phyloP scores from a whole-genome alignment of 2,113 vertebrate genomes.

The Geothlypis trichas region DNA sequence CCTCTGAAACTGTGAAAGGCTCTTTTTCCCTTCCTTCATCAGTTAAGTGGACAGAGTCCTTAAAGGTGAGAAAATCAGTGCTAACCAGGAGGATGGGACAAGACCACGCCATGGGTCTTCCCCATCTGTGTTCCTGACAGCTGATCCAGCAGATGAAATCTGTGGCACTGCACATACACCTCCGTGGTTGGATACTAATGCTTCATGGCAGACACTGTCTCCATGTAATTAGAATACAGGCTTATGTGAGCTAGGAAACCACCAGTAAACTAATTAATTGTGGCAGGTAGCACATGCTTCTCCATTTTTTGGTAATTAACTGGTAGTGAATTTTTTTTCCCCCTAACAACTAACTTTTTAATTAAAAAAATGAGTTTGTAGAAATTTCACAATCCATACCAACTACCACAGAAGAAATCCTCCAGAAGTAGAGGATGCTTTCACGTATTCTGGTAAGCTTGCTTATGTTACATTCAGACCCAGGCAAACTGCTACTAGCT shows the following conservation, averaged over 20 bases:
- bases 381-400: not conserved
- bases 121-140: not conserved
- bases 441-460: not conserved
- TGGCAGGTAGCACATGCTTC: constrained; percentile 52
- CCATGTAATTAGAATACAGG: constrained; percentile 21
- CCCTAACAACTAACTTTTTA: not conserved
- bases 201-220: constrained; percentile 12
- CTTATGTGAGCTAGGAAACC: not conserved
- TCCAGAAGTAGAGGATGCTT: not conserved
- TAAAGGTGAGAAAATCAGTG: not conserved
- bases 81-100: not conserved
- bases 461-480: not conserved
- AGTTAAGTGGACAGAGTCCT: not conserved
- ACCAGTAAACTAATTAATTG: constrained; percentile 28
- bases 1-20: not conserved
- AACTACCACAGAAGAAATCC: not conserved
- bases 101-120: not conserved
- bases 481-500: not conserved
- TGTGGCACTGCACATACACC: not conserved
- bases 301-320: constrained; percentile 37
- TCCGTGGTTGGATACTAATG: not conserved
- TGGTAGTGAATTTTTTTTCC: not conserved
- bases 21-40: not conserved
- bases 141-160: not conserved
- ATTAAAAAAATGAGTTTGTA: not conserved